These are phyloP conservation scores for Acronicta alni DNA, from an alignment of 2,888 invertebrate species.

Conservation along the genomic window DNA sequence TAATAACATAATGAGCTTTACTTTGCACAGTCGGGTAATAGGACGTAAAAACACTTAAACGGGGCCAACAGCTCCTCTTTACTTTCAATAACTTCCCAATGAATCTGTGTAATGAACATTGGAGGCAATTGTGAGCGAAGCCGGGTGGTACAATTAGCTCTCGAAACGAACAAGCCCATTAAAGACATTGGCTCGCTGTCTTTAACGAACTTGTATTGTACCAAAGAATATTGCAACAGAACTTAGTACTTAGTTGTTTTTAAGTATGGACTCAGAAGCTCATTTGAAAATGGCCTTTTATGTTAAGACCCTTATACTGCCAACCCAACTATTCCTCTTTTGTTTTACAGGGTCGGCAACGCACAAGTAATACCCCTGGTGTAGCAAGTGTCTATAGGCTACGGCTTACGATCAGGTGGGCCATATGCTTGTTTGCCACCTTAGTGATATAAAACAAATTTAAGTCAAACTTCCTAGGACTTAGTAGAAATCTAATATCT, in stretches of 20 bases:
- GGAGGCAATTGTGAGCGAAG: slow-evolving; percentile 32
- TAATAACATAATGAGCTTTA: no score
- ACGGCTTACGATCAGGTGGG: no score
- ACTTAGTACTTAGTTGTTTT: slow-evolving; percentile 33
- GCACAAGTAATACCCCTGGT: no score
- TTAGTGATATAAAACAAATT: no score
- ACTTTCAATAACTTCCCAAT: slow-evolving; percentile 29
- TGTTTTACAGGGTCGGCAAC: no score
- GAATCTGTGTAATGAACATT: slow-evolving; percentile 23
- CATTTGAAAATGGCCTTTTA: not conserved
- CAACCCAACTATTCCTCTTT: no score
- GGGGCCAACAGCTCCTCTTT: not conserved
- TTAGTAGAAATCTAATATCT: no score
- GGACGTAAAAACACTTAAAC: not conserved
- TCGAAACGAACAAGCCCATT: slow-evolving; percentile 45
- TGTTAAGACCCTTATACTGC: not conserved
- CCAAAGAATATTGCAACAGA: slow-evolving; percentile 27
- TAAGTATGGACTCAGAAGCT: slow-evolving; percentile 10
- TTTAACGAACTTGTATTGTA: slow-evolving; percentile 35
- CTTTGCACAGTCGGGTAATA: not conserved
- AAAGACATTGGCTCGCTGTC: slow-evolving; percentile 44
- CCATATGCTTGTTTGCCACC: no score
- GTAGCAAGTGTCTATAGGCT: no score
- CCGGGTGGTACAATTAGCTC: slow-evolving; percentile 44
- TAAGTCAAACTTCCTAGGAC: no score